Evolutionary conservation across 2,888 invertebrate species (phyloP), one percentile per base, ranked within the genome.

Genomic region (Reticulitermes lucifugus): DNA sequence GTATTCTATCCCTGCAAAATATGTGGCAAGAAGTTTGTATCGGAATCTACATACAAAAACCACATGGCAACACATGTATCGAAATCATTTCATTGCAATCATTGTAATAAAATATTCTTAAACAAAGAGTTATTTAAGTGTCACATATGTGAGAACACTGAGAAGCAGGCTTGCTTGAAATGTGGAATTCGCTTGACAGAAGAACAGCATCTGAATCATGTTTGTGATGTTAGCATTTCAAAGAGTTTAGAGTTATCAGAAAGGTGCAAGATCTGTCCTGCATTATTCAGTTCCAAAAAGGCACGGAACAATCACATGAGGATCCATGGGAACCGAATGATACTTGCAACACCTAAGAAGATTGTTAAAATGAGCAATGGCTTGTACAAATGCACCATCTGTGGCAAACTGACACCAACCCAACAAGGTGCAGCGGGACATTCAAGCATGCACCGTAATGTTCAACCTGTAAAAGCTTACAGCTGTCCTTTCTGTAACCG

Each of bases 351-450:
- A 70, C 1, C 70, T 14, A 55, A 18, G 4, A 18, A 14, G 55
- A 14, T 14, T 14, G 2, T n/a, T 65, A n/a, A 14, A n/a, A 46
- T 77, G 77, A 43, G n/a, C n/a, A 77, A 46, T 51, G 77, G 77
- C 14, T 9, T 77, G 46, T 77, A 77, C 22, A 77, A 77, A 14
- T 77, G 77, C n/a, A 77, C 22, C 46, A 21, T 77, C 3, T 77
- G 77, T 46, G n/a, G 46, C n/a, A 77, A 77, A n/a, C 0, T 22
- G 46, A 77, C n/a, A 9, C 4, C n/a, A n/a, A 77, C 77, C 7
- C 77, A 77, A 35, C 77, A 77, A n/a, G 77, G 46, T n/a, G 77
- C 77, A 41, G 77, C 77, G 21, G 46, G 41, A n/a, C 77, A 77
- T 77, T 22, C 43, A 1, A 77, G n/a, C 1, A 46, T 46, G 77